phyloP scores from a whole-genome alignment of 2,113 vertebrate genomes.

The Empidonax traillii region DNA sequence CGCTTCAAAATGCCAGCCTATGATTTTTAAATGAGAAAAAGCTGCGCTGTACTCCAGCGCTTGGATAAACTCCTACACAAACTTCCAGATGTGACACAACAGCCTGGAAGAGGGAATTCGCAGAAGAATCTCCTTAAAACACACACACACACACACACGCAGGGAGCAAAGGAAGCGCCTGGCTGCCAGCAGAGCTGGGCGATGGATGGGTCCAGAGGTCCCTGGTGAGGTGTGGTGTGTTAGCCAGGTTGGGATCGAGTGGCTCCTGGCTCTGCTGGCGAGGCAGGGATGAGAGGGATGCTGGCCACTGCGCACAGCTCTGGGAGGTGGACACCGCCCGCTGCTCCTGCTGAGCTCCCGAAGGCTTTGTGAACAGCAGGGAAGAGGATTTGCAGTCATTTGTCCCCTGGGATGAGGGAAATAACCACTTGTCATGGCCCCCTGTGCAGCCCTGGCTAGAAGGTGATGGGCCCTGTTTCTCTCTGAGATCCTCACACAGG shows the following conservation, averaged over 20 bases:
- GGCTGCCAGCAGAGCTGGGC: not conserved
- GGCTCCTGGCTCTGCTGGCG: not conserved
- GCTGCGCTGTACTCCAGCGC: slow-evolving; percentile 81
- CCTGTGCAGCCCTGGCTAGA: not conserved
- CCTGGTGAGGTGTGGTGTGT: not conserved
- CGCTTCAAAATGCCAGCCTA: slow-evolving; percentile 82
- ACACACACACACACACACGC: not conserved
- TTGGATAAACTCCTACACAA: slow-evolving; percentile 90
- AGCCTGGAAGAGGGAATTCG: slow-evolving; percentile 76
- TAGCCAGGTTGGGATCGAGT: not conserved
- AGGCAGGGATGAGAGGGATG: not conserved
- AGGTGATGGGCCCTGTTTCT: not conserved
- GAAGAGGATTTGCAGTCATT: not conserved
- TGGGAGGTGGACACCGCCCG: not conserved
- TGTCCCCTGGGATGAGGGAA: not conserved
- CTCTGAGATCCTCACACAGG: accelerated
- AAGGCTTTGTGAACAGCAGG: not conserved
- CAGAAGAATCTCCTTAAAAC: slow-evolving; percentile 67
- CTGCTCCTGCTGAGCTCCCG: not conserved
- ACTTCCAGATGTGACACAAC: slow-evolving; percentile 90
- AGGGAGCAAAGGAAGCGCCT: not conserved
- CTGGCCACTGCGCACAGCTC: not conserved
- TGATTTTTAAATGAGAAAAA: slow-evolving; percentile 92
- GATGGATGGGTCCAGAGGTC: not conserved
- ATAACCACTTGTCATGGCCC: not conserved